Evolutionary conservation across 2,113 vertebrate genomes (phyloP).

Genomic region (Ageneiosus marmoratus): DNA sequence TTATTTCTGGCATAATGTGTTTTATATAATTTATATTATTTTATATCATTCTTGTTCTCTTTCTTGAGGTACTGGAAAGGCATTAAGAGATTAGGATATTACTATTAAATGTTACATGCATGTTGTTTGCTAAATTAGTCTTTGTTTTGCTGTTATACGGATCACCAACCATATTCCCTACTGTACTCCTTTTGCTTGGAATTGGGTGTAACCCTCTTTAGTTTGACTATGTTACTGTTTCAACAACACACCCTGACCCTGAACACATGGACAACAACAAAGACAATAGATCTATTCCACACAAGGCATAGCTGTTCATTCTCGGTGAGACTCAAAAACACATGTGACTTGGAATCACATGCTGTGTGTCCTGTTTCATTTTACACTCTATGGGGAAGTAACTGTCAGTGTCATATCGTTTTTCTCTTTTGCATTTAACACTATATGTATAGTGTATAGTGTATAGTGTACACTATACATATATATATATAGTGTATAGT

Average conservation of each 20-base stretch:
- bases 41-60: no score
- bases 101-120: no score
- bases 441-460: neutral
- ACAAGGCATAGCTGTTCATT: conserved; percentile 15
- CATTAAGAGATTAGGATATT: neutral
- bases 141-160: neutral
- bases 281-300: conserved; percentile 42
- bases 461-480: no score
- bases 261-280: conserved; percentile 37
- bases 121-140: neutral
- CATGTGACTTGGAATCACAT: conserved; percentile 38
- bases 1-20: neutral
- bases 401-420: conserved; percentile 10
- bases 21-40: neutral
- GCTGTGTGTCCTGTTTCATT: conserved; percentile 39
- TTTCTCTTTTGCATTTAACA: conserved; percentile 5
- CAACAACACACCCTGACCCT: conserved; percentile 33
- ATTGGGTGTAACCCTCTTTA: conserved; percentile 26
- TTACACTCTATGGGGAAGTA: conserved; percentile 34
- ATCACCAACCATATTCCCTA: neutral
- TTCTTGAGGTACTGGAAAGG: no score
- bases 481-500: no score
- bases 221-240: conserved; percentile 30
- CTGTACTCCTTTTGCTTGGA: neutral
- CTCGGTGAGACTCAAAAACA: conserved; percentile 10